A percentile compares a stretch with the other conserved stretches of the same genome.
phyloP scores from a whole-genome alignment of 2,888 invertebrate genomes.

The Oasisia sp. region DNA sequence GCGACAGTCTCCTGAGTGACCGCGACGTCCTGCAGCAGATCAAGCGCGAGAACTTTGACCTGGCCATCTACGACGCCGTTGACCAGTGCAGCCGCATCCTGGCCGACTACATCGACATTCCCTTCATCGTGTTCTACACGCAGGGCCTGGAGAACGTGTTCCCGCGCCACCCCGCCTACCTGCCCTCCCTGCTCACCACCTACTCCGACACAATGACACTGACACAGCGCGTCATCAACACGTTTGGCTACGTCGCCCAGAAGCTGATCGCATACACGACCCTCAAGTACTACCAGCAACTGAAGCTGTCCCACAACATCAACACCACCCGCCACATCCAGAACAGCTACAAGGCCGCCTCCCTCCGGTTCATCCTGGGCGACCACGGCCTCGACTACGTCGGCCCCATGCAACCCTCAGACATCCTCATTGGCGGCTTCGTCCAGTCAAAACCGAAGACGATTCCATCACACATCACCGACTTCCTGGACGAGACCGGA shows the following conservation, averaged over 20 bases:
- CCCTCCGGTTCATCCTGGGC: slow-evolving; percentile 35
- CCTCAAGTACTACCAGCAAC: slow-evolving; percentile 28
- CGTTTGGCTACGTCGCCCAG: slow-evolving; percentile 31
- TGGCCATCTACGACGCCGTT: slow-evolving; percentile 36
- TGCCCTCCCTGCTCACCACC: slow-evolving; percentile 34
- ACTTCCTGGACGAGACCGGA: slow-evolving; percentile 20
- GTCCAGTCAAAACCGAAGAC: slow-evolving; percentile 24
- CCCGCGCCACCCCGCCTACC: slow-evolving; percentile 34
- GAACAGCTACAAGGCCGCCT: slow-evolving; percentile 30
- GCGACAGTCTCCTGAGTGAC: slow-evolving; percentile 30
- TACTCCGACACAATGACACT: slow-evolving; percentile 35
- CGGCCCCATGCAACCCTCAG: slow-evolving; percentile 34
- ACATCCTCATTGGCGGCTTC: slow-evolving; percentile 32
- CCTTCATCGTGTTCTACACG: slow-evolving; percentile 35
- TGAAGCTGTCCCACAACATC: slow-evolving; percentile 27
- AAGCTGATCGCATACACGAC: slow-evolving; percentile 30
- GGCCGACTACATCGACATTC: slow-evolving; percentile 36
- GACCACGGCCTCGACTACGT: slow-evolving; percentile 37
- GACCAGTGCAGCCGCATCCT: slow-evolving; percentile 36
- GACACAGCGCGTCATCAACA: slow-evolving; percentile 34
- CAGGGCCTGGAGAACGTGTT: slow-evolving; percentile 30
- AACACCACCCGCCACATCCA: slow-evolving; percentile 27
- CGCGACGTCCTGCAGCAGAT: slow-evolving; percentile 24
- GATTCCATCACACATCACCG: slow-evolving; percentile 17
- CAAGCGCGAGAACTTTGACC: slow-evolving; percentile 25